Conservation (phyloP, 2,113 vertebrate genomes). For the Chaetodon trifascialis region DNA sequence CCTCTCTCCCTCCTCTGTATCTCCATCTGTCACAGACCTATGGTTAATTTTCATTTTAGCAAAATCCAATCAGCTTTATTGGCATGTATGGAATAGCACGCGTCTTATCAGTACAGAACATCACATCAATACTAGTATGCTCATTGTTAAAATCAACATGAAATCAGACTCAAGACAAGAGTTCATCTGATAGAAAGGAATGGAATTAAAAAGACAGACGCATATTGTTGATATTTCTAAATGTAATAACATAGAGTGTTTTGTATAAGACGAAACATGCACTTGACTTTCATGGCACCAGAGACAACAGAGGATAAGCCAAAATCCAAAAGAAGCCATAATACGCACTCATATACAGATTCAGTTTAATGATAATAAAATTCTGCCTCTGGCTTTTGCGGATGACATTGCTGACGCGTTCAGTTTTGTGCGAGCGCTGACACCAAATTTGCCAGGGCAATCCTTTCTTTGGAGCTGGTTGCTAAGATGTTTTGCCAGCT, state of each 20-base stretch:
- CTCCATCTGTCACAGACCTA: neutral
- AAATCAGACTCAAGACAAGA: neutral
- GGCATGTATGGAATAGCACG: constrained; percentile 6
- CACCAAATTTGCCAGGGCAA: constrained; percentile 9
- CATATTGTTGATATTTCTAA: neutral
- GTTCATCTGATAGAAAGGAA: neutral
- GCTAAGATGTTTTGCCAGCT: constrained; percentile 48
- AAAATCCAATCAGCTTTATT: constrained; percentile 13
- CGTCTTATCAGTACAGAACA: neutral
- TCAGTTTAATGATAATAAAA: neutral
- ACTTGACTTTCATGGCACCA: neutral
- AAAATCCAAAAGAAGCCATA: neutral
- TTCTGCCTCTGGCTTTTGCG: neutral
- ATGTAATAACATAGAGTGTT: neutral
- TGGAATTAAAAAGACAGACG: neutral
- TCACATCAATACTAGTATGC: neutral
- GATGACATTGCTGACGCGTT: neutral
- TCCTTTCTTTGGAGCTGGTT: constrained; percentile 19
- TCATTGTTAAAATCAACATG: neutral
- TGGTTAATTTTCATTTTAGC: constrained; percentile 10
- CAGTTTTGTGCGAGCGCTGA: constrained; percentile 21
- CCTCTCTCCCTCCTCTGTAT: neutral
- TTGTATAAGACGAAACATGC: neutral
- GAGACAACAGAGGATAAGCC: neutral
- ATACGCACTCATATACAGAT: neutral